Conservation (phyloP, 2,888 invertebrate species). For the Linnaemya tessellans region DNA sequence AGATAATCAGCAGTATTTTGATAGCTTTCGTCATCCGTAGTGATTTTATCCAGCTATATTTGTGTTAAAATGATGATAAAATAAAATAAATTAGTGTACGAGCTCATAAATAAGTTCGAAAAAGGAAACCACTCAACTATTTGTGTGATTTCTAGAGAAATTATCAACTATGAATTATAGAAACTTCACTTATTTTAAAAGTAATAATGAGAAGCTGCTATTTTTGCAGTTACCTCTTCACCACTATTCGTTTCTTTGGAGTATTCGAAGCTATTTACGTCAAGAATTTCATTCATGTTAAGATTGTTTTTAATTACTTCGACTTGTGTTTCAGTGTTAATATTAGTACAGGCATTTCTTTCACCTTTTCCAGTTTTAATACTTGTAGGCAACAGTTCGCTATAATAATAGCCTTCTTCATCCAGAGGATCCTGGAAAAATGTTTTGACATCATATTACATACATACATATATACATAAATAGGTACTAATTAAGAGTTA, state of each 20-base stretch:
- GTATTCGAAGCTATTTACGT: background rate
- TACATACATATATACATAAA: too few relatives aligned
- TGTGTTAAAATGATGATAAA: background rate
- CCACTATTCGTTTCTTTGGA: slow-evolving; percentile 9
- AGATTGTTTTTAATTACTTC: background rate
- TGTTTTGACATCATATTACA: background rate
- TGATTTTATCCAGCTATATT: slow-evolving; percentile 39
- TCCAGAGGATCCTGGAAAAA: slow-evolving; percentile 63
- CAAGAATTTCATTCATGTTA: background rate
- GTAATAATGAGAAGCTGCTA: background rate
- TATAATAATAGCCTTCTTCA: slow-evolving; percentile 29
- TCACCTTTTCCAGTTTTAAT: slow-evolving; percentile 31
- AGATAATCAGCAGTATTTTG: slow-evolving; percentile 34
- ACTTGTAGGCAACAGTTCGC: background rate
- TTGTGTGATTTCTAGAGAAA: too few relatives aligned
- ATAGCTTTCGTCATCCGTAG: slow-evolving; percentile 32
- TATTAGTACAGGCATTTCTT: background rate
- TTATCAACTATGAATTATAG: too few relatives aligned
- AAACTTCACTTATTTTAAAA: background rate
- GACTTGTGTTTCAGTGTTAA: background rate
- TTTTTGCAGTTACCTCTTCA: slow-evolving; percentile 39
- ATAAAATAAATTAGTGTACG: too few relatives aligned
- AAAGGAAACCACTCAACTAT: too few relatives aligned
- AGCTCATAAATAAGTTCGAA: too few relatives aligned
- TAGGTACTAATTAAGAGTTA: background rate